Conservation (phyloP, 1,140 invertebrate genomes). For the Nilaparvata lugens region DNA sequence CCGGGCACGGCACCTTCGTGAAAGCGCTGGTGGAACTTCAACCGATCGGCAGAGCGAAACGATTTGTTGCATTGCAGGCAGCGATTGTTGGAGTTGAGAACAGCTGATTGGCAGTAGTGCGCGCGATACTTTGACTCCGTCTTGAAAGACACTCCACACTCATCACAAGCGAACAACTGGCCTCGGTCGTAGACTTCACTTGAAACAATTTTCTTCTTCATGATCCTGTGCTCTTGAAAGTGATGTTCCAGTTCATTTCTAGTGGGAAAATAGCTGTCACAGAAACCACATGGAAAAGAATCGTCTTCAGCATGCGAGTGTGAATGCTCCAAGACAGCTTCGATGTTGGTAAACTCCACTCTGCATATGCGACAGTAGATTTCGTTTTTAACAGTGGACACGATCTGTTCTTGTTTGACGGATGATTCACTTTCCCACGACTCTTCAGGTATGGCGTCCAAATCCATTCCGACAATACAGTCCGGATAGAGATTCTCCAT, state of each 20-base stretch:
- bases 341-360: constrained; percentile 11
- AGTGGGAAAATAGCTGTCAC: constrained; percentile 12
- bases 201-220: background rate
- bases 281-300: constrained; percentile 16
- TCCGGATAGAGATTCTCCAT: constrained; percentile 15
- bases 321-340: constrained; percentile 16
- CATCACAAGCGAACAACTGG: constrained; percentile 14
- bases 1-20: constrained; percentile 15
- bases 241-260: constrained; percentile 16
- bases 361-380: constrained; percentile 15
- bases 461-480: constrained; percentile 13
- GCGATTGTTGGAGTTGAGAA: constrained; percentile 2
- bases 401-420: background rate
- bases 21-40: constrained; percentile 20
- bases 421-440: constrained; percentile 1
- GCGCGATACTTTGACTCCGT: background rate
- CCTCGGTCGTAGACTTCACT: background rate
- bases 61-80: constrained; percentile 21
- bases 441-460: constrained; percentile 16
- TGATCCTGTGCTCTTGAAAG: constrained; percentile 14
- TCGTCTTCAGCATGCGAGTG: constrained; percentile 14
- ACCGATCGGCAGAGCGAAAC: constrained; percentile 14
- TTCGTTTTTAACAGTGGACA: constrained; percentile 3
- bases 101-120: constrained; percentile 7
- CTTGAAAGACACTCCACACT: constrained; percentile 16